Evolutionary conservation across 2,113 vertebrate genomes (phyloP).

Genomic region (Chaenocephalus aceratus): DNA sequence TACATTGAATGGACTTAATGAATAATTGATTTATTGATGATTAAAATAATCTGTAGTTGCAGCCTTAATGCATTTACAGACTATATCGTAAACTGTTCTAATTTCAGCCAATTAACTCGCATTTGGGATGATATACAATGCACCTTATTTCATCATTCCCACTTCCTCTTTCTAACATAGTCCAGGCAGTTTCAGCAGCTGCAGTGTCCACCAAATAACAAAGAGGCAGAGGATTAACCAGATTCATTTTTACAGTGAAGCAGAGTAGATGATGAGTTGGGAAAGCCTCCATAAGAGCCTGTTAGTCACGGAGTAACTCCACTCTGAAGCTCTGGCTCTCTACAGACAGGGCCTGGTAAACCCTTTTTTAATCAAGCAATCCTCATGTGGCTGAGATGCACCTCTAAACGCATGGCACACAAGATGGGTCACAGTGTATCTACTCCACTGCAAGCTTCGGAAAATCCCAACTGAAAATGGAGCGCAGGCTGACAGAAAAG

Average conservation of each 20-base stretch:
- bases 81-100: slow-evolving; percentile 13
- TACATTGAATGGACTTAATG: no score
- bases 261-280: slow-evolving; percentile 19
- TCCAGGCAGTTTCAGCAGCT: slow-evolving; percentile 30
- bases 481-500: background rate
- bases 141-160: slow-evolving; percentile 25
- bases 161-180: slow-evolving; percentile 23
- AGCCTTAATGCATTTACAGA: background rate
- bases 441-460: background rate
- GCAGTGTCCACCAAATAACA: slow-evolving; percentile 35
- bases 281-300: slow-evolving; percentile 51
- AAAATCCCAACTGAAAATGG: background rate
- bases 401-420: slow-evolving; percentile 39
- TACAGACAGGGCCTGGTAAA: slow-evolving; percentile 30
- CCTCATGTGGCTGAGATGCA: slow-evolving; percentile 26
- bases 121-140: slow-evolving; percentile 18
- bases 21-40: no score
- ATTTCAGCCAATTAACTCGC: slow-evolving; percentile 4
- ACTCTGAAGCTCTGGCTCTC: slow-evolving; percentile 27
- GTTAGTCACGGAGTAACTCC: slow-evolving; percentile 49
- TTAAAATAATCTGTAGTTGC: no score
- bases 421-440: slow-evolving; percentile 21
- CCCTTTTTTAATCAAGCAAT: slow-evolving; percentile 24
- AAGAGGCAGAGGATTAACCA: slow-evolving; percentile 61
- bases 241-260: slow-evolving; percentile 52